phyloP scores from a whole-genome alignment of 1,140 invertebrate genomes.

The Frieseomelitta varia region DNA sequence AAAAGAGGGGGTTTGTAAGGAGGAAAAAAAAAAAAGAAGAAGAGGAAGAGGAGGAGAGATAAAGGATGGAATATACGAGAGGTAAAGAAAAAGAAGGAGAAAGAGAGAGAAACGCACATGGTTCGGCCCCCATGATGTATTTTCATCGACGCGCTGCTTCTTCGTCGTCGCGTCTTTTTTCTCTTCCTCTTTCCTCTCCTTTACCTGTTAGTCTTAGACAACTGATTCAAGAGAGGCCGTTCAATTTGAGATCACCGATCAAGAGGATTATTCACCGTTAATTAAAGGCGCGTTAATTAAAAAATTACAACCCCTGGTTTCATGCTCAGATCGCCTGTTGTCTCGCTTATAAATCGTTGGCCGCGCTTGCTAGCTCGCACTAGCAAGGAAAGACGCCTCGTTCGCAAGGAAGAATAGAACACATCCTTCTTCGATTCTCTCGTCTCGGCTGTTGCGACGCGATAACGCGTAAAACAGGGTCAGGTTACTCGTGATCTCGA shows the following conservation, averaged over 20 bases:
- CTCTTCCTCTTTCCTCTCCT: background rate
- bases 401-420: background rate
- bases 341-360: constrained; percentile 27
- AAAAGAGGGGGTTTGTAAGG: background rate
- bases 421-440: background rate
- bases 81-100: background rate
- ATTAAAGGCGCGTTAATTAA: constrained; percentile 44
- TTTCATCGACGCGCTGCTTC: constrained; percentile 10
- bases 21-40: background rate
- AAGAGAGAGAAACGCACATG: background rate
- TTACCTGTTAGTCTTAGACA: background rate
- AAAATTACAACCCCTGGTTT: constrained; percentile 17
- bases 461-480: too few relatives aligned
- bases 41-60: background rate
- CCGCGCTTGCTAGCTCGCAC: background rate
- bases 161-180: background rate
- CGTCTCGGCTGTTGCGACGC: too few relatives aligned
- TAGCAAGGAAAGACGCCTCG: background rate
- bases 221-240: background rate
- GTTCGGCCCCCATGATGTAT: background rate
- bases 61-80: background rate
- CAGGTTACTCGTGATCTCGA: background rate
- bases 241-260: background rate
- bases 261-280: constrained; percentile 29
- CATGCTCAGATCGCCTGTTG: constrained; percentile 5